These are phyloP conservation scores for Limanda limanda DNA, from an alignment of 2,113 vertebrate species.

Conservation along the genomic window DNA sequence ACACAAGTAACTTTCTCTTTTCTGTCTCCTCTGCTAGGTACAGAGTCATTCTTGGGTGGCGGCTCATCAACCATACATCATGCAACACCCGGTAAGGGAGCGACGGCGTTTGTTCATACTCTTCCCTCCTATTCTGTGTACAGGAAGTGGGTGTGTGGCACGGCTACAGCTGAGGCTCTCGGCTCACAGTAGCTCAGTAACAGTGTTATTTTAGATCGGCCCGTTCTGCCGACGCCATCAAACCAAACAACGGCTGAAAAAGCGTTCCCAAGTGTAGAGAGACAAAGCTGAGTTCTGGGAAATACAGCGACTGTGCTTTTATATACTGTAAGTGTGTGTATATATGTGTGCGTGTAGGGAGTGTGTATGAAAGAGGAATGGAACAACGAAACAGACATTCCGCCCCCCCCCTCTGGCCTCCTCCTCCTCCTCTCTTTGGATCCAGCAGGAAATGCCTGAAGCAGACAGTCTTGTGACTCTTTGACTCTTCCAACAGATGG, in stretches of 20 bases:
- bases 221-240: conserved; percentile 60
- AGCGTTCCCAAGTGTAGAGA: conserved; percentile 48
- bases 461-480: conserved; percentile 83
- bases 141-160: conserved; percentile 67
- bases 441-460: conserved; percentile 85
- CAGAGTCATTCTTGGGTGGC: conserved; percentile 99
- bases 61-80: conserved; percentile 97
- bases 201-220: conserved; percentile 49
- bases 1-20: conserved; percentile 22
- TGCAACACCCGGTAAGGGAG: conserved; percentile 96
- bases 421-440: conserved; percentile 24
- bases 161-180: conserved; percentile 32
- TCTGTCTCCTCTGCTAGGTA: conserved; percentile 79
- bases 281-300: conserved; percentile 44
- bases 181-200: conserved; percentile 30
- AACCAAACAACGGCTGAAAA: conserved; percentile 25
- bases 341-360: conserved; percentile 28
- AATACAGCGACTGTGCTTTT: conserved; percentile 30
- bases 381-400: conserved; percentile 61
- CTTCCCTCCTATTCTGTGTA: conserved; percentile 26
- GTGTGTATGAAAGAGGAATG: conserved; percentile 49
- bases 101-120: background rate
- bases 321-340: conserved; percentile 15
- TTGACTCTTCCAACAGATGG: conserved; percentile 82
- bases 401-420: conserved; percentile 7